Conservation (phyloP, 2,888 invertebrate species). For the Napeogenes sylphis region DNA sequence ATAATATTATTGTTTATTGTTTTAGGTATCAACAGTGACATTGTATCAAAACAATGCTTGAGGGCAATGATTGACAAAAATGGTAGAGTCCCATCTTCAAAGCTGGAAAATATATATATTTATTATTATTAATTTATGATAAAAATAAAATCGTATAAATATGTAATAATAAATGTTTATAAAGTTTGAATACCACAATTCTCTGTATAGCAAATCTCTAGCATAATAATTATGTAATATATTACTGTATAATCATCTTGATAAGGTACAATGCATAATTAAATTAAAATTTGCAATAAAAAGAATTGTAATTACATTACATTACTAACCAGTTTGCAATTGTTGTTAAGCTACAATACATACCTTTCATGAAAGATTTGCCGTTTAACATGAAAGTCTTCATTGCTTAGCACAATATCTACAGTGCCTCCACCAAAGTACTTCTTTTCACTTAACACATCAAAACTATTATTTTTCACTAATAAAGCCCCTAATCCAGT, state of each 20-base stretch:
- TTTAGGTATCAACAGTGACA: constrained; percentile 81
- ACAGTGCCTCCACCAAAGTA: constrained; percentile 98
- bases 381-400: constrained; percentile 84
- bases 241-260: neutral
- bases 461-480: constrained; percentile 81
- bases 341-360: constrained; percentile 21
- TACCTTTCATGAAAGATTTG: constrained; percentile 84
- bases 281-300: neutral
- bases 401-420: constrained; percentile 85
- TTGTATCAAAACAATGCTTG: constrained; percentile 87
- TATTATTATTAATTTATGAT: too few relatives aligned
- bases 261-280: neutral
- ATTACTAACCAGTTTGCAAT: neutral
- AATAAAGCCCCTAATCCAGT: constrained; percentile 95
- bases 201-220: too few relatives aligned
- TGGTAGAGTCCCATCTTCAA: constrained; percentile 96
- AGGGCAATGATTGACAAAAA: constrained; percentile 91
- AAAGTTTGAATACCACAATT: too few relatives aligned
- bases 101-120: constrained; percentile 72
- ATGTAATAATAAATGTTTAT: too few relatives aligned
- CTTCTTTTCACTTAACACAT: constrained; percentile 79
- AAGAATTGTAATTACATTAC: neutral
- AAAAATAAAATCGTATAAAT: too few relatives aligned
- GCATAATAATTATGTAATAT: constrained; percentile 6
- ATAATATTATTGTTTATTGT: constrained; percentile 68